Evolutionary conservation across 2,888 invertebrate genomes (phyloP).

Genomic region (Athripsodes cinereus): DNA sequence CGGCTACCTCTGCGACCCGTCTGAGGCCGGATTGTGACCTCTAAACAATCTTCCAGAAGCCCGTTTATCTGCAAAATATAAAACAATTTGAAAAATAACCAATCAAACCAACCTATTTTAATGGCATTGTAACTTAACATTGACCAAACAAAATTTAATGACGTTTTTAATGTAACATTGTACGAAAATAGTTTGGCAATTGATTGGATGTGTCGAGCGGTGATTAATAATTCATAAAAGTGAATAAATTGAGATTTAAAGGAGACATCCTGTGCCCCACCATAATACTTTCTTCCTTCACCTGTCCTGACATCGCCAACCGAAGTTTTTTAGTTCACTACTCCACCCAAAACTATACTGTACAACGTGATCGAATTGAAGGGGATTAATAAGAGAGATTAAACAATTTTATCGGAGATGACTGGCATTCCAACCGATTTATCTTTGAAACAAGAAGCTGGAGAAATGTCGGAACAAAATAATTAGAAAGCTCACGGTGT

Average conservation of each 20-base stretch:
- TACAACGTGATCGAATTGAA: background rate
- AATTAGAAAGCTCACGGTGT: slow-evolving; percentile 47
- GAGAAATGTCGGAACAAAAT: slow-evolving; percentile 21
- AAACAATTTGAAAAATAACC: no score
- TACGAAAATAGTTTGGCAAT: background rate
- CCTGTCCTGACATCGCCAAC: slow-evolving; percentile 20
- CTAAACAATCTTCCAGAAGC: slow-evolving; percentile 7
- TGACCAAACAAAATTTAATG: background rate
- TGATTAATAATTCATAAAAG: slow-evolving; percentile 19
- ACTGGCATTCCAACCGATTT: slow-evolving; percentile 3
- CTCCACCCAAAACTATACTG: slow-evolving; percentile 23
- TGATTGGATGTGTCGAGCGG: no score
- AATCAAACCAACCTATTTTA: background rate
- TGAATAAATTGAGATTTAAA: slow-evolving; percentile 14
- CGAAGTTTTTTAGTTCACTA: slow-evolving; percentile 5
- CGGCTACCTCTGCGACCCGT: slow-evolving; percentile 15
- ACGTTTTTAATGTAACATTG: background rate
- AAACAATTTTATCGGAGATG: background rate
- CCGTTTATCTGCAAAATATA: slow-evolving; percentile 15
- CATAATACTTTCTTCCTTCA: slow-evolving; percentile 14
- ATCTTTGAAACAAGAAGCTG: slow-evolving; percentile 1
- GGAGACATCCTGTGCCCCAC: slow-evolving; percentile 4
- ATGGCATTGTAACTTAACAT: background rate
- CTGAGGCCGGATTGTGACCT: slow-evolving; percentile 13
- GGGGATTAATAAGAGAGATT: background rate